These are phyloP conservation scores for Ceratosolen fusciceps DNA, from an alignment of 1,140 invertebrate species.

Conservation along the genomic window DNA sequence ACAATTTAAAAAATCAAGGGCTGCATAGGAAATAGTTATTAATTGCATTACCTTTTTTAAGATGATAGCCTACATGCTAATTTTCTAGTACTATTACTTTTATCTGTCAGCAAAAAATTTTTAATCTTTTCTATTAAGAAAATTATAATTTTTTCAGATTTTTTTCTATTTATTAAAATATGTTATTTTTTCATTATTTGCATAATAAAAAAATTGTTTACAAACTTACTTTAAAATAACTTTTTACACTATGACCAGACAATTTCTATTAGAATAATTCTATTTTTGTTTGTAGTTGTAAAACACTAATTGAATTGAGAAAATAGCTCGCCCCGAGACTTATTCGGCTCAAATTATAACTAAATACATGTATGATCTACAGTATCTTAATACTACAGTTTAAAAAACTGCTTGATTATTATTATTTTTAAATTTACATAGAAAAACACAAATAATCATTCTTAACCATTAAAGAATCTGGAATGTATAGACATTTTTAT, in stretches of 20 bases:
- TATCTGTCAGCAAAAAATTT: slow-evolving; percentile 4
- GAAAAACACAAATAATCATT: slow-evolving; percentile 50
- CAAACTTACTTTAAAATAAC: background rate
- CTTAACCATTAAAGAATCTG: slow-evolving; percentile 43
- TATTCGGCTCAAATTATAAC: background rate
- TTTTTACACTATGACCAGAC: slow-evolving; percentile 12
- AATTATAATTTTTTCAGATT: slow-evolving; percentile 32
- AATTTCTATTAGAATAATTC: slow-evolving; percentile 30
- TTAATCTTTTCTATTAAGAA: slow-evolving; percentile 20
- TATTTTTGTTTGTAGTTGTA: background rate
- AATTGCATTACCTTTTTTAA: background rate
- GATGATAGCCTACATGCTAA: background rate
- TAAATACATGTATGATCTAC: slow-evolving; percentile 5
- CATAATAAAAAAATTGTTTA: slow-evolving; percentile 32
- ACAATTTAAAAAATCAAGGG: slow-evolving; percentile 34
- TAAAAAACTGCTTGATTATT: slow-evolving; percentile 42
- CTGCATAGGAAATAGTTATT: slow-evolving; percentile 24
- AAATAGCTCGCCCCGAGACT: background rate
- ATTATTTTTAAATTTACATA: slow-evolving; percentile 43
- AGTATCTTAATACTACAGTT: slow-evolving; percentile 27
- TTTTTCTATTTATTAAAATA: slow-evolving; percentile 41
- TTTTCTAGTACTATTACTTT: background rate
- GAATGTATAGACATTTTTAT: slow-evolving; percentile 41
- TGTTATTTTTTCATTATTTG: slow-evolving; percentile 8
- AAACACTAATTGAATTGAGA: background rate